Conservation (phyloP, 2,797 vertebrate species). For the Aeoliscus strigatus region DNA sequence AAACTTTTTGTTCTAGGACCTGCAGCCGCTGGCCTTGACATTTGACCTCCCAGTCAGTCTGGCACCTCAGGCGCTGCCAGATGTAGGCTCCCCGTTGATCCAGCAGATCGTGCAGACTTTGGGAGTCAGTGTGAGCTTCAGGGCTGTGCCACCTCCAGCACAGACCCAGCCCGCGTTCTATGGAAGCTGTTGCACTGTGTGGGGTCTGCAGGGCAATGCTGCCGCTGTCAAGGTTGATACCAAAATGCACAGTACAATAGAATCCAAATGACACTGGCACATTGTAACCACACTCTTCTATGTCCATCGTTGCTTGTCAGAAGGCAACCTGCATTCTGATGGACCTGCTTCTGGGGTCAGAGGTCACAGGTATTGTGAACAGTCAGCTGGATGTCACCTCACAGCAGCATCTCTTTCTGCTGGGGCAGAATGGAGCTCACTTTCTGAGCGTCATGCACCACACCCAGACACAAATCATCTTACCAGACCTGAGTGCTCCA, state of each 20-base stretch:
- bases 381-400: slow-evolving; percentile 79
- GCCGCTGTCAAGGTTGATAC: slow-evolving; percentile 69
- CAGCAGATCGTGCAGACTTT: slow-evolving; percentile 77
- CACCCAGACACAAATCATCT: slow-evolving; percentile 80
- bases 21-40: slow-evolving; percentile 76
- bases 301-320: slow-evolving; percentile 43
- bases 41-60: slow-evolving; percentile 77
- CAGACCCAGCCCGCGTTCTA: slow-evolving; percentile 69
- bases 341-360: slow-evolving; percentile 74
- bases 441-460: slow-evolving; percentile 81
- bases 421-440: slow-evolving; percentile 78
- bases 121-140: slow-evolving; percentile 76
- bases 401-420: slow-evolving; percentile 79
- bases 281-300: neutral
- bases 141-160: slow-evolving; percentile 50
- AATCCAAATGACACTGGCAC: neutral
- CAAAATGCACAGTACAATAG: neutral
- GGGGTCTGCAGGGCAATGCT: slow-evolving; percentile 74
- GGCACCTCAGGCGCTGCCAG: slow-evolving; percentile 68
- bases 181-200: slow-evolving; percentile 72
- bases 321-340: slow-evolving; percentile 75
- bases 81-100: slow-evolving; percentile 72
- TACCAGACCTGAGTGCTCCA: slow-evolving; percentile 76
- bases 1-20: slow-evolving; percentile 55
- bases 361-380: slow-evolving; percentile 64